Evolutionary conservation across 92 coral and sea anemone genomes (phyloP).

Genomic region (Anthopleura xanthogrammica): DNA sequence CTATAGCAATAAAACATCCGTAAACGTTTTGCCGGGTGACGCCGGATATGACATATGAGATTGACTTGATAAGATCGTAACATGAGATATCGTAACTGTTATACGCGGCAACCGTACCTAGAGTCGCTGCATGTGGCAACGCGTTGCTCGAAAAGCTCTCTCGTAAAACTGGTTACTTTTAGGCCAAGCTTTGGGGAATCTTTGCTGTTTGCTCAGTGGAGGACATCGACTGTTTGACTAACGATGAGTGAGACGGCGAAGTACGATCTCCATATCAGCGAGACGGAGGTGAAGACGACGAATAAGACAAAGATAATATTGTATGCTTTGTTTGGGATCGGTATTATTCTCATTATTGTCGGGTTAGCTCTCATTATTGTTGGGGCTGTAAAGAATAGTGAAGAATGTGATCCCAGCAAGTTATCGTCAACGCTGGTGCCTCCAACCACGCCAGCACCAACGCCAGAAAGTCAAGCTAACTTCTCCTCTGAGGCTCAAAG

Average conservation of each 20-base stretch:
- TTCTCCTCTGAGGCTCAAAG: conserved; percentile 75
- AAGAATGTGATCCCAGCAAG: neutral
- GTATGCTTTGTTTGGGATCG: conserved; percentile 43
- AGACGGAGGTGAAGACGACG: neutral
- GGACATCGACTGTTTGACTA: neutral
- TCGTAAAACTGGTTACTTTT: neutral
- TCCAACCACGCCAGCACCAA: conserved; percentile 21
- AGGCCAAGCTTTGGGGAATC: neutral
- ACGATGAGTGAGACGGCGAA: neutral
- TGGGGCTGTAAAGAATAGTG: conserved; percentile 34
- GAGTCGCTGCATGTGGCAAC: neutral
- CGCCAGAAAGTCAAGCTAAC: conserved; percentile 10
- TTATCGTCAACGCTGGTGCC: neutral
- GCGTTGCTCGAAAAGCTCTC: neutral
- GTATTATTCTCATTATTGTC: conserved; percentile 44
- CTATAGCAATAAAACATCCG: too few species aligned
- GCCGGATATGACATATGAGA: neutral
- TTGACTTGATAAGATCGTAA: neutral
- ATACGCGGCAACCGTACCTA: neutral
- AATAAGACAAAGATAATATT: neutral
- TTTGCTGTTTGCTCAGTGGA: neutral
- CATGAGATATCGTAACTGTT: neutral
- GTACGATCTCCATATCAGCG: conserved; percentile 24
- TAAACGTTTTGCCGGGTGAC: too few species aligned
- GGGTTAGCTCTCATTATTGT: conserved; percentile 70